A percentile compares a stretch with the other conserved stretches of the same genome.
These are phyloP conservation scores for Silurus glanis DNA, from an alignment of 2,113 vertebrate genomes.

Conservation along the genomic window DNA sequence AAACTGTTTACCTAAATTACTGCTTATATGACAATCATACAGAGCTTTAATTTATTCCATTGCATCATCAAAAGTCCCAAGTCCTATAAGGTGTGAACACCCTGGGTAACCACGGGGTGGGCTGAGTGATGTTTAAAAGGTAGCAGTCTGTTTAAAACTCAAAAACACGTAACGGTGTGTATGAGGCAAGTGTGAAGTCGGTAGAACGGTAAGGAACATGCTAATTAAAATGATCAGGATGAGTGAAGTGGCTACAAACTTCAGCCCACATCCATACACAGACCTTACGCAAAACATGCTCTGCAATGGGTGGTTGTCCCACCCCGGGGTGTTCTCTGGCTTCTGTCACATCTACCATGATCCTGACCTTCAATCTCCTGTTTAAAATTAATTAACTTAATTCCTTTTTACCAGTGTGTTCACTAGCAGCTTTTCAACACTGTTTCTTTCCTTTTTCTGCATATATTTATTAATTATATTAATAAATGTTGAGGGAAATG, in stretches of 20 bases:
- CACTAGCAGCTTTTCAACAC: not conserved
- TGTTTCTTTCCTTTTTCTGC: not conserved
- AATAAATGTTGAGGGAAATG: too few relatives aligned
- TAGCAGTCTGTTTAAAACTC: not conserved
- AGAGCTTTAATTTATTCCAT: not conserved
- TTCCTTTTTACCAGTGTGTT: not conserved
- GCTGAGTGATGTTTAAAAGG: not conserved
- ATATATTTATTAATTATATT: not conserved
- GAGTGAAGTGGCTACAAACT: not conserved
- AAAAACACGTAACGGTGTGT: not conserved
- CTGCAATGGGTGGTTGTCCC: not conserved
- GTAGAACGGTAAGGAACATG: too few relatives aligned
- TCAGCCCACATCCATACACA: not conserved
- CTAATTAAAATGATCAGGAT: not conserved
- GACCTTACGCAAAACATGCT: not conserved
- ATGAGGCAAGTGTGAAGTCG: constrained; percentile 5
- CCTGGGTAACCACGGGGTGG: not conserved
- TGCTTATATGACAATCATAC: too few relatives aligned
- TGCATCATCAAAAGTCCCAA: not conserved
- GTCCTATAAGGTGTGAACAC: not conserved
- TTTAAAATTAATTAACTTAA: not conserved
- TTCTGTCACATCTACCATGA: not conserved
- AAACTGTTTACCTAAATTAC: not conserved
- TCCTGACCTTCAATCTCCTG: not conserved
- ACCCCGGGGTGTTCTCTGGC: not conserved